A percentile compares a stretch with the other conserved stretches of the same genome.
Evolutionary conservation across 2,113 vertebrate genomes (phyloP).

Genomic region (Calidris pygmaea): DNA sequence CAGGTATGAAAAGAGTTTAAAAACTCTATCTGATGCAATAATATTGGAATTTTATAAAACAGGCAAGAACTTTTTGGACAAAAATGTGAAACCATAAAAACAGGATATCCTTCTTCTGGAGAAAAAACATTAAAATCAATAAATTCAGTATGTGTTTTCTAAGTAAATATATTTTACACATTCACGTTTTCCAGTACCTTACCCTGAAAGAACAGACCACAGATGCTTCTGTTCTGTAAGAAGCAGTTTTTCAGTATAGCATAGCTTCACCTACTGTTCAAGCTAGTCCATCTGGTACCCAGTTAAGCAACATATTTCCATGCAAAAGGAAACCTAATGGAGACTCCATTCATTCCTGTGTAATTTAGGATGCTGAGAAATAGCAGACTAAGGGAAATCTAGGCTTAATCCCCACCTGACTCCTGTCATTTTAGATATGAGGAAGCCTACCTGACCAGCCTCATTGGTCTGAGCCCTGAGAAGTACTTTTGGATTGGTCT

Average conservation of each 20-base stretch:
- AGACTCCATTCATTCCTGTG: not conserved
- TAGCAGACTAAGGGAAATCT: not conserved
- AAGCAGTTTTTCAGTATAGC: not conserved
- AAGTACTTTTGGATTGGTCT: constrained; percentile 91
- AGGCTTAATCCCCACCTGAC: not conserved
- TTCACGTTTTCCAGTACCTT: not conserved
- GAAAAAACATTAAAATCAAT: no score
- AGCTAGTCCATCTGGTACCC: not conserved
- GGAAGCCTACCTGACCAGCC: constrained; percentile 88
- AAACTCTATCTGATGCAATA: not conserved
- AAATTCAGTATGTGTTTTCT: not conserved
- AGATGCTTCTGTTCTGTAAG: not conserved
- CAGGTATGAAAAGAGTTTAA: constrained; percentile 75
- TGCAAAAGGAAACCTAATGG: not conserved
- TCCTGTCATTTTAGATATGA: constrained; percentile 81
- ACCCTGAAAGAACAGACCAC: not conserved
- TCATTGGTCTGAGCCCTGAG: constrained; percentile 86
- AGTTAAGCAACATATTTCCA: not conserved
- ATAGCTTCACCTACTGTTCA: not conserved
- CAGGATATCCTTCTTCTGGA: not conserved
- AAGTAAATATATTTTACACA: not conserved
- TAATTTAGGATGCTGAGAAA: not conserved
- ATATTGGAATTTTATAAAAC: not conserved
- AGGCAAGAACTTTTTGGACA: not conserved
- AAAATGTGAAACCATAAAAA: not conserved